Conservation (phyloP, 2,797 vertebrate species). For the Acanthopagrus latus region DNA sequence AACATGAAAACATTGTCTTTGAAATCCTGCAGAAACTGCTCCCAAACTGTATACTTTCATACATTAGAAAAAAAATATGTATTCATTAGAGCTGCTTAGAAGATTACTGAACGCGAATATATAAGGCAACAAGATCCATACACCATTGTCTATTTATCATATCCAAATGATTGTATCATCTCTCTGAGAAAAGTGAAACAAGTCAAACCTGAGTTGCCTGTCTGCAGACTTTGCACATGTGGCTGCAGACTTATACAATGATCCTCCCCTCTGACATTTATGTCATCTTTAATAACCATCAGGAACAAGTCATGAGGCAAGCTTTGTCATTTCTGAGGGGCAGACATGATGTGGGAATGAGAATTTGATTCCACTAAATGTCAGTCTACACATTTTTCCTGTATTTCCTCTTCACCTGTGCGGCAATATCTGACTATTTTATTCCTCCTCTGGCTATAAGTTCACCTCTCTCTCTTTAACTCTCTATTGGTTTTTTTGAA, state of each 20-base stretch:
- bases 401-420: slow-evolving; percentile 14
- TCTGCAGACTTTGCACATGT: neutral
- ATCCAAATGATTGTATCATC: neutral
- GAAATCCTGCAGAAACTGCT: too few species aligned
- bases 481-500: slow-evolving; percentile 40
- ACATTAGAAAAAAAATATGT: too few species aligned
- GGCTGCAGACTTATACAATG: neutral
- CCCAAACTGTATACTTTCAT: too few species aligned
- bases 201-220: neutral
- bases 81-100: neutral
- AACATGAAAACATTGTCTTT: too few species aligned
- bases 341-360: neutral
- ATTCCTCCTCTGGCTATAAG: slow-evolving; percentile 20
- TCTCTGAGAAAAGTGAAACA: slow-evolving; percentile 11
- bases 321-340: slow-evolving; percentile 18
- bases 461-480: slow-evolving; percentile 2
- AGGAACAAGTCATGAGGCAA: slow-evolving; percentile 18
- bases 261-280: slow-evolving; percentile 34
- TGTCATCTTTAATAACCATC: slow-evolving; percentile 19
- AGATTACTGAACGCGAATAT: neutral
- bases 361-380: slow-evolving; percentile 26
- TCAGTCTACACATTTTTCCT: slow-evolving; percentile 16
- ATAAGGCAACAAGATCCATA: neutral
- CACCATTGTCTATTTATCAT: neutral
- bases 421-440: slow-evolving; percentile 16